A percentile compares a stretch with the other conserved stretches of the same genome.
Evolutionary conservation across 1,140 invertebrate species (phyloP).

Genomic region (Pseudomyrmex gracilis): DNA sequence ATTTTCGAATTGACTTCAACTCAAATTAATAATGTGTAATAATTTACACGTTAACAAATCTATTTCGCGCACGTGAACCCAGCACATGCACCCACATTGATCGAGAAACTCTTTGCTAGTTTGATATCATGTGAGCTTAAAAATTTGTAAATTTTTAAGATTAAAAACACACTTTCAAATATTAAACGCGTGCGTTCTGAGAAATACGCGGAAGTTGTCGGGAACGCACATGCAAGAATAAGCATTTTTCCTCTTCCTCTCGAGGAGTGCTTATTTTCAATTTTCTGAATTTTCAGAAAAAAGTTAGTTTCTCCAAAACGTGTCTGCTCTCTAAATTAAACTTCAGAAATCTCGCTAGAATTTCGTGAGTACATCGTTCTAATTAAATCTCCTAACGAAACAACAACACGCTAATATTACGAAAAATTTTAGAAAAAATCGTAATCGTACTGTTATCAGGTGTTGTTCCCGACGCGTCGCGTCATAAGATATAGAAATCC

Average conservation of each 20-base stretch:
- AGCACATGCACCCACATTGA: too few species aligned
- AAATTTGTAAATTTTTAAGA: not conserved
- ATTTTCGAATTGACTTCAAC: too few species aligned
- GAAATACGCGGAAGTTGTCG: not conserved
- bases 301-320: constrained; percentile 49
- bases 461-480: constrained; percentile 35
- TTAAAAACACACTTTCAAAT: too few species aligned
- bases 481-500: too few species aligned
- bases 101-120: too few species aligned
- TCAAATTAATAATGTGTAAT: too few species aligned
- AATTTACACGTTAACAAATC: too few species aligned
- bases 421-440: constrained; percentile 14
- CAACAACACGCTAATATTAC: not conserved
- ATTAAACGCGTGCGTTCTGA: not conserved
- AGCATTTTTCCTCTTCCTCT: not conserved
- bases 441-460: constrained; percentile 19
- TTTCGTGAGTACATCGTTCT: not conserved
- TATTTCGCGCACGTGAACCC: too few species aligned
- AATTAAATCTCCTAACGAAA: constrained; percentile 45
- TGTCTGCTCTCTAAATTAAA: constrained; percentile 49
- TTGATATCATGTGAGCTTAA: too few species aligned
- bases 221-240: not conserved
- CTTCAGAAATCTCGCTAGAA: constrained; percentile 23
- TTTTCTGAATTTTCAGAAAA: constrained; percentile 59
- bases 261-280: not conserved